A percentile compares a stretch with the other conserved stretches of the same genome.
Evolutionary conservation across 2,888 invertebrate species (phyloP).

Genomic region (Panzeria rudis): DNA sequence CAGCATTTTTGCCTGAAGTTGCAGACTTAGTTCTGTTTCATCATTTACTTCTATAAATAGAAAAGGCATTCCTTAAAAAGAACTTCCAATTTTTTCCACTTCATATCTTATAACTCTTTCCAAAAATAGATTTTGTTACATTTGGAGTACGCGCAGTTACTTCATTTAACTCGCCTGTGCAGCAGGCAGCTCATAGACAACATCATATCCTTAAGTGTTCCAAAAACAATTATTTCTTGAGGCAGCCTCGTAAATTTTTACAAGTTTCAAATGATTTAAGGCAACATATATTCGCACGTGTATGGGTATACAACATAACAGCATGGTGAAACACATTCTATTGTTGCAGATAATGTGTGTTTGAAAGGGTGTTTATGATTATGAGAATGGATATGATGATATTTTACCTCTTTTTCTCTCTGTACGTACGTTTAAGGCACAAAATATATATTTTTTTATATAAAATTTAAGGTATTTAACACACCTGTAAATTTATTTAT

Average conservation of each 20-base stretch:
- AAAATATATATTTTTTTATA: slow-evolving; percentile 15
- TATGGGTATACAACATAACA: not conserved
- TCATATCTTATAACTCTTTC: no score
- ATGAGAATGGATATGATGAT: slow-evolving; percentile 28
- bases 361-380: slow-evolving; percentile 49
- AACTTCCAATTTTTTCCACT: no score
- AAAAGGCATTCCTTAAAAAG: no score
- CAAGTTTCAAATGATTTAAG: not conserved
- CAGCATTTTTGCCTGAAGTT: no score
- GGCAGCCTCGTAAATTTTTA: not conserved
- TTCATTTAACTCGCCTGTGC: no score
- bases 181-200: no score
- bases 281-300: not conserved
- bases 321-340: slow-evolving; percentile 32
- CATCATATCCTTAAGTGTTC: no score
- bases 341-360: slow-evolving; percentile 11
- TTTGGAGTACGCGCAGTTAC: no score
- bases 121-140: no score
- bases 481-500: slow-evolving; percentile 50
- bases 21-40: no score
- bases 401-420: not conserved
- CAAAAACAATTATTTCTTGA: no score
- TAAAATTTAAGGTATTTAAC: slow-evolving; percentile 41
- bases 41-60: no score
- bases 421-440: not conserved